phyloP scores from a whole-genome alignment of 1,140 invertebrate species.

The Calycopis cecrops region DNA sequence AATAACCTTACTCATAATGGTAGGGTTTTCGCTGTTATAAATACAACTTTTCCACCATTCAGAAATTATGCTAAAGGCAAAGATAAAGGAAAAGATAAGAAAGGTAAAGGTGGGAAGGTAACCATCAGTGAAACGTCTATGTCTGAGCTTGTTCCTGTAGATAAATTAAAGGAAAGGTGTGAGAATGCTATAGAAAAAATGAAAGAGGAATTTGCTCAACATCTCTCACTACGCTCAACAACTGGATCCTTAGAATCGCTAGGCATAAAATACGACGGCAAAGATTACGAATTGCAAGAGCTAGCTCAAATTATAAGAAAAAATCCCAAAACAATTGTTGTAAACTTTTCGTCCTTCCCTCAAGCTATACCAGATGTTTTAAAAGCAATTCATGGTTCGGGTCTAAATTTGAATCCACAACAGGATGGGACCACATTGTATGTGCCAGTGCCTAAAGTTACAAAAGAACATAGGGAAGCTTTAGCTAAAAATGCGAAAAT shows the following conservation, averaged over 20 bases:
- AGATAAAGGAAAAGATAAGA: constrained; percentile 80
- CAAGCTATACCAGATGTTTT: constrained; percentile 87
- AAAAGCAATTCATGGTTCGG: constrained; percentile 84
- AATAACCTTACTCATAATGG: constrained; percentile 28
- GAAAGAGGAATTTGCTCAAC: constrained; percentile 87
- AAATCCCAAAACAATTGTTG: constrained; percentile 88
- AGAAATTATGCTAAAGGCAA: constrained; percentile 72
- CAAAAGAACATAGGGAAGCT: constrained; percentile 92
- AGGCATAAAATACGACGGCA: constrained; percentile 84
- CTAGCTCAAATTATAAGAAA: constrained; percentile 92
- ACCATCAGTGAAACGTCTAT: constrained; percentile 82
- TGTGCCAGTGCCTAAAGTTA: constrained; percentile 92
- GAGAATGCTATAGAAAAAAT: constrained; percentile 80
- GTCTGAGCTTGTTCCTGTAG: constrained; percentile 81
- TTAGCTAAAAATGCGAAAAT: constrained; percentile 91
- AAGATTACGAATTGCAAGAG: constrained; percentile 90
- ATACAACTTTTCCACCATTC: constrained; percentile 32
- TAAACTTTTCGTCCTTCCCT: constrained; percentile 89
- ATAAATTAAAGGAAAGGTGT: constrained; percentile 81
- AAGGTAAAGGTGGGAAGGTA: constrained; percentile 79
- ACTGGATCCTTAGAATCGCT: constrained; percentile 87
- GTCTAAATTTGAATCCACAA: constrained; percentile 95
- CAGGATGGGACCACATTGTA: constrained; percentile 94
- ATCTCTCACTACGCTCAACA: constrained; percentile 83
- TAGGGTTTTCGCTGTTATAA: constrained; percentile 28